These are phyloP conservation scores for Enteromius mattozi DNA, from an alignment of 2,797 vertebrate species.

Conservation along the genomic window DNA sequence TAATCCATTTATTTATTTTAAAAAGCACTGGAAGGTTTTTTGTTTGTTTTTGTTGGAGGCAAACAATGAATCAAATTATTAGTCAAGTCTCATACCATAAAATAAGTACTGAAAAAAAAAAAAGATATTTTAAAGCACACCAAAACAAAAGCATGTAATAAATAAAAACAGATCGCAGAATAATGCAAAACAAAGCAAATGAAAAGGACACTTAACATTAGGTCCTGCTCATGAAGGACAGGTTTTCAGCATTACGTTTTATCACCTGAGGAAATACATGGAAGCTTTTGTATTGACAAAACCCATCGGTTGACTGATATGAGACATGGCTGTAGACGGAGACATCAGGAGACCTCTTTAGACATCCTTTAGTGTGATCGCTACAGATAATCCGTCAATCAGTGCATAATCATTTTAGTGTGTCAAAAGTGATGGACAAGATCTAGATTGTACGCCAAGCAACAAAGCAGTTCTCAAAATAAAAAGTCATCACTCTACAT, in stretches of 20 bases:
- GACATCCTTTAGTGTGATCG: constrained; percentile 49
- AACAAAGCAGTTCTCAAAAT: constrained; percentile 49
- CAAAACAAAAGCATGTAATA: constrained; percentile 81
- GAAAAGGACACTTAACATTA: constrained; percentile 74
- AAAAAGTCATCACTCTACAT: constrained; percentile 32
- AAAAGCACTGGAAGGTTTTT: constrained; percentile 77
- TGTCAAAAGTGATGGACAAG: constrained; percentile 45
- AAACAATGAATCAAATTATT: constrained; percentile 78
- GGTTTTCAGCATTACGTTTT: constrained; percentile 72
- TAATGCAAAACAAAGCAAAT: constrained; percentile 59
- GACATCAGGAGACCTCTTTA: not conserved
- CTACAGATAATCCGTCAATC: constrained; percentile 32
- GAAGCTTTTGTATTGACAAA: constrained; percentile 76
- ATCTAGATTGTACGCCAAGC: constrained; percentile 51
- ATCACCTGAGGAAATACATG: constrained; percentile 84
- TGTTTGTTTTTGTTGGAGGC: constrained; percentile 75
- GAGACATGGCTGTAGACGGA: constrained; percentile 33
- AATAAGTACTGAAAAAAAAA: constrained; percentile 76
- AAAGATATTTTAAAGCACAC: constrained; percentile 72
- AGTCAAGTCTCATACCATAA: constrained; percentile 78
- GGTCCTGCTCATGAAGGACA: constrained; percentile 73
- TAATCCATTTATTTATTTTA: constrained; percentile 73
- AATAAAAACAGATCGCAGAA: constrained; percentile 78
- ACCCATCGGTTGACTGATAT: constrained; percentile 66
- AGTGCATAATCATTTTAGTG: constrained; percentile 48